phyloP scores from a whole-genome alignment of 2,797 vertebrate genomes.

The Heteromormyrus szaboi region DNA sequence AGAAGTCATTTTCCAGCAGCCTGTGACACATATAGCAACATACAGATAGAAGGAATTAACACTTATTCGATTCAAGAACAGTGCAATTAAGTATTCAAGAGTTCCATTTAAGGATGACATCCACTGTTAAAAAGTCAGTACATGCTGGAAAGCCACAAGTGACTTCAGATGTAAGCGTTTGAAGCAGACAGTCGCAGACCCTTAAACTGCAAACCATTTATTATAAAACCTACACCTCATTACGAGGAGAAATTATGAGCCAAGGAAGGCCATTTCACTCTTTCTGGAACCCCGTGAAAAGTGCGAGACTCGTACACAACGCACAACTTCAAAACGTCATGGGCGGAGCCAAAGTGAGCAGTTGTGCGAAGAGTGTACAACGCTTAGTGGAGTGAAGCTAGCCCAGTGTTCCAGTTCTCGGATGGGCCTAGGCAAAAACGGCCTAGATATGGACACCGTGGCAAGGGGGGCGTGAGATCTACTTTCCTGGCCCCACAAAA shows the following conservation, averaged over 20 bases:
- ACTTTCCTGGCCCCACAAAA: slow-evolving; percentile 32
- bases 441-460: slow-evolving; percentile 53
- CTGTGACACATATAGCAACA: neutral
- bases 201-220: neutral
- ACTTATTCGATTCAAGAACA: neutral
- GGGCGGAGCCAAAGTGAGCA: neutral
- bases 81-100: neutral
- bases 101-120: neutral
- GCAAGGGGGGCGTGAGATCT: slow-evolving; percentile 41
- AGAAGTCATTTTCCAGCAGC: neutral
- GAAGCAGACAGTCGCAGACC: neutral
- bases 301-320: neutral
- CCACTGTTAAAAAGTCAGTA: neutral
- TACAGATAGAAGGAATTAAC: neutral
- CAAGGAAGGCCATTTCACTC: neutral
- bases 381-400: slow-evolving; percentile 30
- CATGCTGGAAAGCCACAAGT: neutral
- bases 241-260: neutral
- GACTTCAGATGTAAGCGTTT: neutral
- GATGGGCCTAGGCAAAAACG: slow-evolving; percentile 53
- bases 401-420: slow-evolving; percentile 54
- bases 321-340: neutral
- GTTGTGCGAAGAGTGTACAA: neutral
- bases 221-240: neutral
- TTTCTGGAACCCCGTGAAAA: neutral